A percentile compares a stretch with the other conserved stretches of the same genome.
These are phyloP conservation scores for Lordiphosa fenestrarum DNA, from an alignment of 2,888 invertebrate genomes.

Conservation along the genomic window DNA sequence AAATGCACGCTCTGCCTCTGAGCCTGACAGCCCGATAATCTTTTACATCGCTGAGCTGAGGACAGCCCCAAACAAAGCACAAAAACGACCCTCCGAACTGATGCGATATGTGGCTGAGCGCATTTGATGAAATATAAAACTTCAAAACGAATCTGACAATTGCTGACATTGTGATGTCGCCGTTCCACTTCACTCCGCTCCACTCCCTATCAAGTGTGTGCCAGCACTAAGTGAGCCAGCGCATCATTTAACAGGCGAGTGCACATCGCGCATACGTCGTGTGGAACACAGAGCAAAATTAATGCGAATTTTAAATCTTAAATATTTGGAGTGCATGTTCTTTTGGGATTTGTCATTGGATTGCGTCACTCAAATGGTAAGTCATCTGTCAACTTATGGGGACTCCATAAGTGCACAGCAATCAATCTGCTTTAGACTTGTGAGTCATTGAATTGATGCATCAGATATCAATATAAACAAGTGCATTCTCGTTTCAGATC, in stretches of 20 bases:
- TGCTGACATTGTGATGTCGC: slow-evolving; percentile 43
- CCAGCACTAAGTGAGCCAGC: slow-evolving; percentile 27
- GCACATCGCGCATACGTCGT: slow-evolving; percentile 57
- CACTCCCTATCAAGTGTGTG: neutral
- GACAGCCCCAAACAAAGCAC: slow-evolving; percentile 1
- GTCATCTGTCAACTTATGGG: slow-evolving; percentile 28
- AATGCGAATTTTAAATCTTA: slow-evolving; percentile 13
- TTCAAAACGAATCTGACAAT: slow-evolving; percentile 61
- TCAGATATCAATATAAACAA: no score
- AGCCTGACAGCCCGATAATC: slow-evolving; percentile 54
- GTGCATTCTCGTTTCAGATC: no score
- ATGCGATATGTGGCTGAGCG: slow-evolving; percentile 48
- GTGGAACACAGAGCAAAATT: slow-evolving; percentile 25
- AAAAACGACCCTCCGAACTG: slow-evolving; percentile 17
- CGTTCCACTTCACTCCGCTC: neutral
- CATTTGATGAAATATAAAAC: slow-evolving; percentile 57
- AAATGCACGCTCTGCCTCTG: slow-evolving; percentile 29
- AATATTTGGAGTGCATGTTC: slow-evolving; percentile 21
- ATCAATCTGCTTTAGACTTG: slow-evolving; percentile 41
- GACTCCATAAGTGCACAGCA: slow-evolving; percentile 23
- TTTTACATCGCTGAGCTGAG: slow-evolving; percentile 9
- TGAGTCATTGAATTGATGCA: no score
- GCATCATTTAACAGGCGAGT: slow-evolving; percentile 32
- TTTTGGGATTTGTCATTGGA: slow-evolving; percentile 24
- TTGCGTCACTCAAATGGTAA: slow-evolving; percentile 4